Percentiles rank a stretch among this genome's conserved stretches.
Evolutionary conservation across 2,888 invertebrate genomes (phyloP).

Genomic region (Agrotis puta): DNA sequence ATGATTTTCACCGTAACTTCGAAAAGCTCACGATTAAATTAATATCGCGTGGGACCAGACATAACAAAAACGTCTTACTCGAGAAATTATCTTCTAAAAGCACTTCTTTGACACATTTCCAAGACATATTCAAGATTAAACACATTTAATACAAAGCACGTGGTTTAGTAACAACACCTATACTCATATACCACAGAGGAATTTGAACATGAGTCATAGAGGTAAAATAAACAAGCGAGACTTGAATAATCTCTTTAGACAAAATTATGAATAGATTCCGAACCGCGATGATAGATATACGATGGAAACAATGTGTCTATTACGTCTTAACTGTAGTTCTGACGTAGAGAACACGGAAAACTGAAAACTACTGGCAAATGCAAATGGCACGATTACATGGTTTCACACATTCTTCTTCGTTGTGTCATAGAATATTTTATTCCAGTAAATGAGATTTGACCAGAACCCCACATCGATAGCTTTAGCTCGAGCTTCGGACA

Average conservation of each 20-base stretch:
- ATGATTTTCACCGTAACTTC: neutral
- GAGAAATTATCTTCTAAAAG: constrained; percentile 47
- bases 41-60: constrained; percentile 41
- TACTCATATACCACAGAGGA: constrained; percentile 36
- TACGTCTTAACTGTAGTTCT: constrained; percentile 8
- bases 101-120: constrained; percentile 64
- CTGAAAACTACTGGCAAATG: constrained; percentile 9
- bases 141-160: constrained; percentile 55
- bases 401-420: neutral
- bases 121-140: constrained; percentile 62
- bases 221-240: constrained; percentile 53
- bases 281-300: constrained; percentile 42
- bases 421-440: neutral
- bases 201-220: constrained; percentile 61
- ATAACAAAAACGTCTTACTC: constrained; percentile 57
- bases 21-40: constrained; percentile 3
- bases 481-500: no score
- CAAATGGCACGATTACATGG: neutral
- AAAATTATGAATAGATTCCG: constrained; percentile 46
- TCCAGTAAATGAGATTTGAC: neutral
- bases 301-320: constrained; percentile 22
- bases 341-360: constrained; percentile 11
- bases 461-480: neutral
- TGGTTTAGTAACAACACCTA: constrained; percentile 32
- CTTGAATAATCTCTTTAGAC: constrained; percentile 43